phyloP scores from a whole-genome alignment of 2,888 invertebrate species.

The Automeris io region DNA sequence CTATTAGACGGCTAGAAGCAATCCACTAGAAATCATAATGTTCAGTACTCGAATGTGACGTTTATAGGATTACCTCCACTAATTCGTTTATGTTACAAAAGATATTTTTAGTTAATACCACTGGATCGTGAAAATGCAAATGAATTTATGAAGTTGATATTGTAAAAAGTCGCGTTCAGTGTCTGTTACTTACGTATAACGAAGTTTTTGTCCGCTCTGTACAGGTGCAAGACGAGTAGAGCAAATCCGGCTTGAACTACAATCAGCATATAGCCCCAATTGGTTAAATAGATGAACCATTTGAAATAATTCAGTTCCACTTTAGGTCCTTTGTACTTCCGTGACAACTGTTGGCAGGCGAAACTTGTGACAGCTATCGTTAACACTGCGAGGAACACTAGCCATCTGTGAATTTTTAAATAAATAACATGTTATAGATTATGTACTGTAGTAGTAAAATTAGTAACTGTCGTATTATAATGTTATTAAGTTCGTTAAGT shows the following conservation, averaged over 20 bases:
- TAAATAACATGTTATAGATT: not conserved
- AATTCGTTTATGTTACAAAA: no score
- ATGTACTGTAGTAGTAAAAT: not conserved
- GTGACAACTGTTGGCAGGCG: conserved; percentile 54
- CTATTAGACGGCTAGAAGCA: no score
- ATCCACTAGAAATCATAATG: no score
- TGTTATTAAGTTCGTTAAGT: not conserved
- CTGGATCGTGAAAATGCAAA: no score
- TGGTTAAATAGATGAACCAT: conserved; percentile 85
- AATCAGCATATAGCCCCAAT: conserved; percentile 82
- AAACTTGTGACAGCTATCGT: conserved; percentile 65
- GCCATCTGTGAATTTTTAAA: conserved; percentile 54
- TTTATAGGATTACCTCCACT: no score
- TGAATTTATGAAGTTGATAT: no score
- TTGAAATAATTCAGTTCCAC: conserved; percentile 69
- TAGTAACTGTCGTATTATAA: not conserved
- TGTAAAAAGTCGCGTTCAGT: no score
- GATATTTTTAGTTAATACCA: no score
- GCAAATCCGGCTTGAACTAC: conserved; percentile 76
- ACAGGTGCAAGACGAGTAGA: conserved; percentile 65
- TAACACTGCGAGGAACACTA: conserved; percentile 67
- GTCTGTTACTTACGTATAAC: conserved; percentile 38
- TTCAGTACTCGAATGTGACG: no score
- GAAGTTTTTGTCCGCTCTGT: conserved; percentile 42
- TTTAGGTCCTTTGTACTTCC: conserved; percentile 45